phyloP scores from a whole-genome alignment of 2,797 vertebrate genomes.

The Salarias fasciatus region DNA sequence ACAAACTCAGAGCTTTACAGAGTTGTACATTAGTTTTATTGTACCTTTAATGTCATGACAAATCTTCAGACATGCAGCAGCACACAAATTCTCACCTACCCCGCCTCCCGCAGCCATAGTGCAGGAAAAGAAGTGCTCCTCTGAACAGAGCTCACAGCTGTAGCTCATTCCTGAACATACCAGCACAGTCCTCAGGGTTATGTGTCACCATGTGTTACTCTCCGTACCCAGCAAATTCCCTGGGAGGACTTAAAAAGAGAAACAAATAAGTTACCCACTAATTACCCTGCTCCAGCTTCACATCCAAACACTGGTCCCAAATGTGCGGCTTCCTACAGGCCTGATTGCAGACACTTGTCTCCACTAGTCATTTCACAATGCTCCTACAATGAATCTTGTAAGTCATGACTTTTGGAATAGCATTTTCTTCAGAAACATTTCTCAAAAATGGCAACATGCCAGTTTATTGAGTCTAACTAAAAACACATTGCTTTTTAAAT shows the following conservation, averaged over 20 bases:
- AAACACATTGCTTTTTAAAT: too few species aligned
- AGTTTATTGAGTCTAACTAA: too few species aligned
- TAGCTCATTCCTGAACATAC: constrained; percentile 41
- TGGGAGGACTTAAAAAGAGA: not conserved
- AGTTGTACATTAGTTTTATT: too few species aligned
- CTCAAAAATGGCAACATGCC: too few species aligned
- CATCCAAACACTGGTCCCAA: constrained; percentile 17
- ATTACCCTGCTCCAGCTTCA: constrained; percentile 11
- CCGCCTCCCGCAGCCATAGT: constrained; percentile 13
- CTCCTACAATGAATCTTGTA: too few species aligned
- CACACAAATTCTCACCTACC: too few species aligned
- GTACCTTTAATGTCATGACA: too few species aligned
- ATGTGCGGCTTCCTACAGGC: not conserved
- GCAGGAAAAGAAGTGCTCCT: constrained; percentile 28
- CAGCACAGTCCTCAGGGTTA: constrained; percentile 20
- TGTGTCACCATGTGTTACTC: constrained; percentile 39
- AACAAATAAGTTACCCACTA: constrained; percentile 1
- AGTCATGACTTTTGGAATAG: too few species aligned
- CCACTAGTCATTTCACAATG: not conserved
- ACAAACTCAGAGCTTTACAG: too few species aligned
- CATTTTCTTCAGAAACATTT: too few species aligned
- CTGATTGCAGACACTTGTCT: not conserved
- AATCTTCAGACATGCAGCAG: not conserved
- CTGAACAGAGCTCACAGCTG: constrained; percentile 42
- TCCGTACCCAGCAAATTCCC: constrained; percentile 10